phyloP scores from a whole-genome alignment of 2,888 invertebrate species.

The Nudaria mundana region DNA sequence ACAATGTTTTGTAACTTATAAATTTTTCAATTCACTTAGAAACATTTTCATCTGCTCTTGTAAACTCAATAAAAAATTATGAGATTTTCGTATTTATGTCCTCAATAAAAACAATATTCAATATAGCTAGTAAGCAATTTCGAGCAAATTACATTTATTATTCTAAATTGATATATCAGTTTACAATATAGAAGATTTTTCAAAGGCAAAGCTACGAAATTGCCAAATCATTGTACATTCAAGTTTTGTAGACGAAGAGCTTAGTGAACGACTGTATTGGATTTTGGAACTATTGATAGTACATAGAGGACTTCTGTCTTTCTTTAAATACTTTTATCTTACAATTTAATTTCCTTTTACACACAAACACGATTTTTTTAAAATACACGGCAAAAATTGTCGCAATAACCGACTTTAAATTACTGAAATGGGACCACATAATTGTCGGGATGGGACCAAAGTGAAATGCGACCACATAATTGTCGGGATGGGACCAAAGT shows the following conservation, averaged over 20 bases:
- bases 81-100: too few species aligned
- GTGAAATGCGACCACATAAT: too few species aligned
- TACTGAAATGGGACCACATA: too few species aligned
- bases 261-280: constrained; percentile 35
- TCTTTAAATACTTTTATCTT: constrained; percentile 27
- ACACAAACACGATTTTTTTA: too few species aligned
- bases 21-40: background rate
- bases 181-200: constrained; percentile 48
- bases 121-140: constrained; percentile 4
- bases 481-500: too few species aligned
- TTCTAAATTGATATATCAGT: constrained; percentile 31
- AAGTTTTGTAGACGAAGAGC: constrained; percentile 14
- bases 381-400: too few species aligned
- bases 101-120: constrained; percentile 2
- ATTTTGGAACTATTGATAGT: constrained; percentile 29
- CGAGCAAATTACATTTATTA: constrained; percentile 27
- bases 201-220: constrained; percentile 47
- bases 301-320: too few species aligned
- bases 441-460: too few species aligned
- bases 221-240: constrained; percentile 55
- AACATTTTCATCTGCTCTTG: background rate
- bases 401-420: too few species aligned
- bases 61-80: background rate
- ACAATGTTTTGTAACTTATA: too few species aligned
- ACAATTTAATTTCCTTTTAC: too few species aligned